A percentile compares a stretch with the other conserved stretches of the same genome.
phyloP scores from a whole-genome alignment of 2,888 invertebrate genomes.

The Diarsia brunnea region DNA sequence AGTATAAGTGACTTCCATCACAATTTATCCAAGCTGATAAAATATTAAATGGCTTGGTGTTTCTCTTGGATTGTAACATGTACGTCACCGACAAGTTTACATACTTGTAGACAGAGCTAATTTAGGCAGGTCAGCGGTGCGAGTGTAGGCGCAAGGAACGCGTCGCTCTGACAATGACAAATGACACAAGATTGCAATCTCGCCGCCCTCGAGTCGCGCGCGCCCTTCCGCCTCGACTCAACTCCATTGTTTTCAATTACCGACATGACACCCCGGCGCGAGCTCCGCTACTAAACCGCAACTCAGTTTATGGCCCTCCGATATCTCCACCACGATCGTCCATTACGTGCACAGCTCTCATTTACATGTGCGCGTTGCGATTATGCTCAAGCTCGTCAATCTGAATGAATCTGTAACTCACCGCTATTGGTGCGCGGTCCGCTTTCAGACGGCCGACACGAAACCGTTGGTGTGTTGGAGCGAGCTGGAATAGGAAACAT shows the following conservation, averaged over 20 bases:
- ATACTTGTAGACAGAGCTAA: conserved; percentile 75
- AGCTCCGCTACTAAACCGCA: conserved; percentile 85
- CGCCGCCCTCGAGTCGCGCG: conserved; percentile 87
- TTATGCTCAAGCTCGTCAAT: conserved; percentile 75
- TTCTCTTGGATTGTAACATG: not conserved
- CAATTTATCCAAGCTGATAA: conserved; percentile 1
- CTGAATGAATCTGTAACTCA: conserved; percentile 85
- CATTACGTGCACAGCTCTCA: conserved; percentile 82
- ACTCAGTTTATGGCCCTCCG: conserved; percentile 85
- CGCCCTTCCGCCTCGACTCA: conserved; percentile 85
- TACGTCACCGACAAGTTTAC: conserved; percentile 45
- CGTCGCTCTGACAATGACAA: conserved; percentile 93
- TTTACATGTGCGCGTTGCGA: conserved; percentile 79
- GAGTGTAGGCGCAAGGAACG: conserved; percentile 82
- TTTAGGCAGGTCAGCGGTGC: conserved; percentile 84
- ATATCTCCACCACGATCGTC: conserved; percentile 85
- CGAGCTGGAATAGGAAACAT: conserved; percentile 91
- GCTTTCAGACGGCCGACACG: conserved; percentile 94
- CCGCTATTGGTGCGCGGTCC: conserved; percentile 83
- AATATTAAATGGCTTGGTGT: conserved; percentile 6
- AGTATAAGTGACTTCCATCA: not conserved
- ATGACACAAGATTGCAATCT: conserved; percentile 95
- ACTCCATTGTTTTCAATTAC: conserved; percentile 91
- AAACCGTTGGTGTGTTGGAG: conserved; percentile 94
- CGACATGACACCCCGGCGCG: conserved; percentile 87